Evolutionary conservation across 2,888 invertebrate species (phyloP), one percentile per base, ranked within the genome.

Genomic region (Caenorhabditis plicata): DNA sequence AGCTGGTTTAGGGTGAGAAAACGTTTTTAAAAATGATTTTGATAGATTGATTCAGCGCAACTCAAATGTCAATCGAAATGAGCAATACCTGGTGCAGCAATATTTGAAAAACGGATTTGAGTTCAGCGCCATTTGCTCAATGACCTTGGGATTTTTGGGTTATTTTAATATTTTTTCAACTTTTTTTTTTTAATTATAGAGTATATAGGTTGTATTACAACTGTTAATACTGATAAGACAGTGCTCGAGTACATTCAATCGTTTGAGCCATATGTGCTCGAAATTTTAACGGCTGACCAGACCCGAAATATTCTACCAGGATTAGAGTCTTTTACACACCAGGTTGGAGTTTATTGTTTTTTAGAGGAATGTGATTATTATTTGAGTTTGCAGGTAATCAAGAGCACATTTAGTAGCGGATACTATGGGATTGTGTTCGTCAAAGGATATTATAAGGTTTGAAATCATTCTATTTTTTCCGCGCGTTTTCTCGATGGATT

Each of bases 301-400:
- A 77, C 75, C 2, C 26, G 77, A 22, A 75, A 77, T 43, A 46
- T 63, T 22, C 62, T 76, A 29, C 77, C 77, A 7, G 77, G 77
- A 8, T 47, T 74, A 17, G 74, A 76, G 27, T 71, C 71, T 7
- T 76, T 76, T 47, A 60, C 68, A 19, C 29, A 39, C 5, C 35
- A 38, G 15, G 13, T 4, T 47, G n/a, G 13, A 41, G 20, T 9
- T 41, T 41, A 13, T 27, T 27, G 33, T 33, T 33, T 33, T 8
- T 9, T 44, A 9, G 32, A 23, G 17, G 29, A 31, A 15, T n/a
- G n/a, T n/a, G n/a, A n/a, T n/a, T n/a, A n/a, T 20, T 1, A 20
- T 23, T 22, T 25, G 32, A 32, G 1, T 9, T 17, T 64, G 40
- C 33, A 68, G 62, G 67, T 66, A 35, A 62, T 74, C 48, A 68